phyloP scores from a whole-genome alignment of 2,888 invertebrate genomes.

The Graphium colonna region DNA sequence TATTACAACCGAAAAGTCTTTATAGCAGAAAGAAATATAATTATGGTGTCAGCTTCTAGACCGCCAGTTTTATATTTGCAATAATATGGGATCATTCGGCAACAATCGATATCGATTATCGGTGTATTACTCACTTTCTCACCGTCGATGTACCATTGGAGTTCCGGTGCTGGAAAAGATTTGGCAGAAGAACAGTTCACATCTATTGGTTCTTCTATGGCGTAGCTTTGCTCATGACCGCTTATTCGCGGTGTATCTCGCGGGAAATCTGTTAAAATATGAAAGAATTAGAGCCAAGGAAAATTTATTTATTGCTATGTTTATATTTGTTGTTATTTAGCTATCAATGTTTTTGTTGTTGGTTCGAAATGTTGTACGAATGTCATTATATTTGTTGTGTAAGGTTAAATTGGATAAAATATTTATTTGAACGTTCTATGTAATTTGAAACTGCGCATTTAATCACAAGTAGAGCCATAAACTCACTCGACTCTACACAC shows the following conservation, averaged over 20 bases:
- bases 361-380: neutral
- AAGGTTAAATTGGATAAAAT: neutral
- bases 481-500: neutral
- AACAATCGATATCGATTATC: no score
- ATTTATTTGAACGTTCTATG: neutral
- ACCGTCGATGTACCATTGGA: constrained; percentile 69
- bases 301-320: no score
- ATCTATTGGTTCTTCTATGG: constrained; percentile 51
- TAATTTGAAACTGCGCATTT: neutral
- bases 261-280: constrained; percentile 65
- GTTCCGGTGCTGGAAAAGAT: constrained; percentile 65
- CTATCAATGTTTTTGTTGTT: neutral
- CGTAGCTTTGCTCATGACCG: constrained; percentile 58
- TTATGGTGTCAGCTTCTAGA: no score
- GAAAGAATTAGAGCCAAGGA: no score
- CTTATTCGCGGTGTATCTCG: constrained; percentile 64
- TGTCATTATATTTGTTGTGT: neutral
- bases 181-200: constrained; percentile 69
- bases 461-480: neutral
- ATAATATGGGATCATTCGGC: no score
- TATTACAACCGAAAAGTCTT: no score
- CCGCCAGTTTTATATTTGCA: no score
- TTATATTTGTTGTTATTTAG: neutral
- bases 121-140: constrained; percentile 55
- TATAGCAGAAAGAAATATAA: no score